phyloP scores from a whole-genome alignment of 53 echinoderm and acorn worm genomes.

The Holothuria scabra region DNA sequence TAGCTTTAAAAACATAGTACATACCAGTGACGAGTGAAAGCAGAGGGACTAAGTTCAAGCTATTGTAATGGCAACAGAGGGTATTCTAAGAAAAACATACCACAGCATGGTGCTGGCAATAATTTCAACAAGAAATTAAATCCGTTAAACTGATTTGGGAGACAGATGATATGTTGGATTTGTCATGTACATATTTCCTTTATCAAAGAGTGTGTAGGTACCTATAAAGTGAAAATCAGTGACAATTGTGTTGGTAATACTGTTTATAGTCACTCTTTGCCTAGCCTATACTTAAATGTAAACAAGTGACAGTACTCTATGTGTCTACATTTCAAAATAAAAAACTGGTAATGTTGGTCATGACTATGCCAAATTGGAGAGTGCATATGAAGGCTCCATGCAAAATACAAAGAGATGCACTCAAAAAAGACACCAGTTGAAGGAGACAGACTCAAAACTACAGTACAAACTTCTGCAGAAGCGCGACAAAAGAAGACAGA shows the following conservation, averaged over 20 bases:
- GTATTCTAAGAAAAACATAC: background rate
- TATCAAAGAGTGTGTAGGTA: background rate
- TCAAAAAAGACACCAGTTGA: background rate
- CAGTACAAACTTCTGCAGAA: background rate
- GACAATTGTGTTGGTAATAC: background rate
- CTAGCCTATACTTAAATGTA: too few species aligned
- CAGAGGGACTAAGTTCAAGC: background rate
- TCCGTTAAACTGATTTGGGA: background rate
- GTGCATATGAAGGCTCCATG: background rate
- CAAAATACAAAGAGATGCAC: background rate
- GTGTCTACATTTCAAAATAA: background rate
- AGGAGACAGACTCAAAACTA: background rate
- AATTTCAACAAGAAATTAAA: background rate
- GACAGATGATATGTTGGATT: background rate
- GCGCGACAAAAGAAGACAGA: background rate
- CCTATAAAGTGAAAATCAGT: background rate
- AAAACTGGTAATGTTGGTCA: background rate
- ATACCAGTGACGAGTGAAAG: background rate
- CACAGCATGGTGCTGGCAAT: too few species aligned
- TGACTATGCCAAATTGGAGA: background rate
- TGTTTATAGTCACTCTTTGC: too few species aligned
- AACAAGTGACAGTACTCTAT: too few species aligned
- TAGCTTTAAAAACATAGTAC: too few species aligned
- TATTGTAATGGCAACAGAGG: background rate
- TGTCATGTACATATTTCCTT: constrained; percentile 7